Evolutionary conservation across 2,797 vertebrate species (phyloP).

Genomic region (Oreonectes daqikongensis): DNA sequence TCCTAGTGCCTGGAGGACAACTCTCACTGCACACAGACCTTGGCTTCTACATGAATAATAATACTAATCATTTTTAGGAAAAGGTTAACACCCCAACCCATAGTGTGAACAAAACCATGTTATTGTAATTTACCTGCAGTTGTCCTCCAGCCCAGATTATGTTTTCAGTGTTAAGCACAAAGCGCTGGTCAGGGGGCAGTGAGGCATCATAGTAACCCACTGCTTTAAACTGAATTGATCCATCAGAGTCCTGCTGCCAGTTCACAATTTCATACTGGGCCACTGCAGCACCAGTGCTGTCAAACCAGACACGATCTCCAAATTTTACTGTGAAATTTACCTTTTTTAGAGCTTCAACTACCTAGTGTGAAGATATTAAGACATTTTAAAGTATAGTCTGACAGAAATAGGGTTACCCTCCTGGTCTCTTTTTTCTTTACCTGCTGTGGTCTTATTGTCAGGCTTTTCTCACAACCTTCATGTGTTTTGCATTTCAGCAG

Average conservation of each 20-base stretch:
- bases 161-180: too few relatives aligned
- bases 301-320: constrained; percentile 73
- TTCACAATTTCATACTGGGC: too few relatives aligned
- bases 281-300: constrained; percentile 73
- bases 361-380: neutral
- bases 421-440: neutral
- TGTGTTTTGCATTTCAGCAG: constrained; percentile 50
- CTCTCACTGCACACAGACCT: constrained; percentile 78
- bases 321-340: constrained; percentile 72
- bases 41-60: constrained; percentile 48
- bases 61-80: too few relatives aligned
- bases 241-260: too few relatives aligned
- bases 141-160: too few relatives aligned
- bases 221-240: too few relatives aligned
- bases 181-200: too few relatives aligned
- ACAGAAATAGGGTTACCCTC: neutral
- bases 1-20: too few relatives aligned
- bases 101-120: too few relatives aligned
- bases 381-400: neutral
- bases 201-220: too few relatives aligned
- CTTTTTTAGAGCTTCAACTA: constrained; percentile 57
- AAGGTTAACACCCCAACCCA: too few relatives aligned
- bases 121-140: neutral
- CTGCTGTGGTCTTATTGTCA: constrained; percentile 21
- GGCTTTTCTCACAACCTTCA: constrained; percentile 62